Evolutionary conservation across 2,797 vertebrate species (phyloP), one percentile per base, ranked within the genome.

Genomic region (Meda fulgida): DNA sequence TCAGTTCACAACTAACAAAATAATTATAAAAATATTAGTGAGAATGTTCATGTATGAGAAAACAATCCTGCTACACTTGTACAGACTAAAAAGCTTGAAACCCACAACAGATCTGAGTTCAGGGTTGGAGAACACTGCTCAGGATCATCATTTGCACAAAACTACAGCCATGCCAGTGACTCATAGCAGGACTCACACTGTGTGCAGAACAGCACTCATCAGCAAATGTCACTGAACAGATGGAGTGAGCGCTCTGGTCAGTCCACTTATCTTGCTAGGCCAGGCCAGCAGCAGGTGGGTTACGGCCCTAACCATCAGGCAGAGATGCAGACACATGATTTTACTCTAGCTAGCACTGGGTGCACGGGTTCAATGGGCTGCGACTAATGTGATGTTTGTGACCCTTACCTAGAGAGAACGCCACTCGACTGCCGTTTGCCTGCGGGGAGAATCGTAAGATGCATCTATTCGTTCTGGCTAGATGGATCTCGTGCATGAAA

Each of bases 141-240:
- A 13, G 23, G 77, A 72, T 60, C 66, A 70, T 70, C 19, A 83
- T 83, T 83, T 75, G 72, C 23, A 40, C 43, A 23, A 46, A 13
- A 23, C 69, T 53, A 29, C 63, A 75, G 60, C 72, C 81, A 16
- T 34, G 23, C 16, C 31, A 67, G 46, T 18, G 31, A 77, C 82
- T 83, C 81, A 83, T n/a, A 75, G 81, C 26, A 75, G 29, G 16
- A 66, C 71, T 66, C 72, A 4, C 53, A 65, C 82, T 55, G 82
- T 0, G 82, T 69, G 11, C 46, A 77, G 48, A 76, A 77, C 73
- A 84, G 82, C 63, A 70, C 48, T 58, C 36, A 60, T 40, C 76
- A 71, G 77, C 83, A 65, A 79, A 85, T 71, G 83, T 48, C 76
- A 71, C 40, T 48, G 53, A 85, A 79, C 83, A 85, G 83, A 85